phyloP scores from a whole-genome alignment of 1,140 invertebrate genomes.

The Leguminivora glycinivorella region DNA sequence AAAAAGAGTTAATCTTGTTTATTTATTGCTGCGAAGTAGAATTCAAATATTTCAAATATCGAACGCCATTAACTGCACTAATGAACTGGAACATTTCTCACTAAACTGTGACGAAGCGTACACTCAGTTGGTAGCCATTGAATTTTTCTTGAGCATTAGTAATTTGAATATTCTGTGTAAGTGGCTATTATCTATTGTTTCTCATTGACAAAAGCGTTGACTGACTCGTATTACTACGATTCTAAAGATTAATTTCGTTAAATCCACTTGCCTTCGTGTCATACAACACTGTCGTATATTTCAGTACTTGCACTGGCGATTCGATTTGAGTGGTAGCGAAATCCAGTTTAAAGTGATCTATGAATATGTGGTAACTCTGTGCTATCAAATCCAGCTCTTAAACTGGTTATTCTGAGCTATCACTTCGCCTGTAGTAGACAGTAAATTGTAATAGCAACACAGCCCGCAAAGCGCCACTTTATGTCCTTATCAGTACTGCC shows the following conservation, averaged over 20 bases:
- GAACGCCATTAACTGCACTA: not conserved
- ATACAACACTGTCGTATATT: not conserved
- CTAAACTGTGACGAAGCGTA: conserved; percentile 1
- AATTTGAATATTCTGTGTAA: conserved; percentile 18
- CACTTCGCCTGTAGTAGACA: not conserved
- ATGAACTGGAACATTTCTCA: not conserved
- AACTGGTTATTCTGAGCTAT: not conserved
- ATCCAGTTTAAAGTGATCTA: not conserved
- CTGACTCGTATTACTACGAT: not conserved
- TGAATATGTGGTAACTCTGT: not conserved
- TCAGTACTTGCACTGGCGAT: not conserved
- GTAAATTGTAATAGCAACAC: not conserved
- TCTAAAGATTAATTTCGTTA: not conserved
- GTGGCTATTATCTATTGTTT: conserved; percentile 23
- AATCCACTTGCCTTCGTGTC: not conserved
- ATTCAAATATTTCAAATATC: conserved; percentile 19
- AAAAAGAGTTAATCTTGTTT: not conserved
- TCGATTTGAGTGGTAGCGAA: not conserved
- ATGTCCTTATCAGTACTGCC: conserved; percentile 17
- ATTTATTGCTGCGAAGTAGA: not conserved
- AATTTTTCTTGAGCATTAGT: conserved; percentile 6
- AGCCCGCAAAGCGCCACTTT: not conserved
- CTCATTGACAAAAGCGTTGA: not conserved
- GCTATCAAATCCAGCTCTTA: not conserved
- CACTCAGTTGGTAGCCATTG: not conserved